These are phyloP conservation scores for Neolamprologus falcicula DNA, from an alignment of 2,113 vertebrate genomes.

Conservation along the genomic window DNA sequence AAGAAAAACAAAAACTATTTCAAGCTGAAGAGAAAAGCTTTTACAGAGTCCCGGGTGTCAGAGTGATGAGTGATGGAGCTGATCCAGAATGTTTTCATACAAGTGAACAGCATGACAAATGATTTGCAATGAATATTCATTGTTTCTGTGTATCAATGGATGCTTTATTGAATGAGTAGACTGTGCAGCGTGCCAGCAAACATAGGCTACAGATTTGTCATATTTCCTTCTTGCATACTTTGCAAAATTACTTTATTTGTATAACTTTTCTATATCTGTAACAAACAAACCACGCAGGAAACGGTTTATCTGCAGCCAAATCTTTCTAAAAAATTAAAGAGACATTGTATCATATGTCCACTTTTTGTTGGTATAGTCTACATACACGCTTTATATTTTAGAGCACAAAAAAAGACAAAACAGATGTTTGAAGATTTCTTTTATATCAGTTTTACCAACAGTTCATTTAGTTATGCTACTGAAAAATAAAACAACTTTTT, in stretches of 20 bases:
- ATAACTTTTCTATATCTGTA: not conserved
- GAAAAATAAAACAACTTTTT: not conserved
- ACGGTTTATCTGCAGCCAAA: not conserved
- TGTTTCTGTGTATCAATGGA: not conserved
- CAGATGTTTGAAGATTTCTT: not conserved
- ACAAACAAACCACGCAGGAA: fast-evolving
- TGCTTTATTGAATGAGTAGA: not conserved
- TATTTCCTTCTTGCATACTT: not conserved
- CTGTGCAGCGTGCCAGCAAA: not conserved
- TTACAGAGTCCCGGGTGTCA: not conserved
- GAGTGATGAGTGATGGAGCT: not conserved
- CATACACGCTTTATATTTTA: not conserved
- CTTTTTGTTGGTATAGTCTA: not conserved
- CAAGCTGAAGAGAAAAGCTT: not conserved
- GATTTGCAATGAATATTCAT: slow-evolving; percentile 16
- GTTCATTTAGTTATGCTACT: not conserved
- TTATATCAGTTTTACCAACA: not conserved
- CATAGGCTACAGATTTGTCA: not conserved
- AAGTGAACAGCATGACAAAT: not conserved
- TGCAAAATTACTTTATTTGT: not conserved
- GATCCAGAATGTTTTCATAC: not conserved
- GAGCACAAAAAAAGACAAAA: not conserved
- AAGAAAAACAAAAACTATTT: not conserved
- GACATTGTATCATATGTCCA: not conserved
- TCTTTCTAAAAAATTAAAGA: not conserved